Evolutionary conservation across 2,797 vertebrate species (phyloP).

Genomic region (Enteromius anoplus): DNA sequence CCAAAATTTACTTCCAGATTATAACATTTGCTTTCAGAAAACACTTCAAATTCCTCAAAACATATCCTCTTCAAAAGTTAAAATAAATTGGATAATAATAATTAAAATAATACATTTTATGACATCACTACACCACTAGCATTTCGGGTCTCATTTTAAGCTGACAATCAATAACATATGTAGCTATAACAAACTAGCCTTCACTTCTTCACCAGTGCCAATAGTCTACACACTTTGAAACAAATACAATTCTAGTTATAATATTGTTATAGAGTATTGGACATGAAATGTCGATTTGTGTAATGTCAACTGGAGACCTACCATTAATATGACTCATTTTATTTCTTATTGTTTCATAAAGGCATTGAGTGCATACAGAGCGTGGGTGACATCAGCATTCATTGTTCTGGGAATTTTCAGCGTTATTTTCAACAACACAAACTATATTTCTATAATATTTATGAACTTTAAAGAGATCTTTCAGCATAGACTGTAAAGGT

Average conservation of each 20-base stretch:
- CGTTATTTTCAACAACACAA: background rate
- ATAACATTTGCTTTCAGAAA: background rate
- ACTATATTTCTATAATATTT: background rate
- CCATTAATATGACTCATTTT: background rate
- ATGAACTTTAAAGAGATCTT: background rate
- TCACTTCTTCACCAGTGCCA: slow-evolving; percentile 1
- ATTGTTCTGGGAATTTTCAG: background rate
- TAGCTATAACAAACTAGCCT: slow-evolving; percentile 6
- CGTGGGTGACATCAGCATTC: background rate
- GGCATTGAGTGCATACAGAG: background rate
- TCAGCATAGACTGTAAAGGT: background rate
- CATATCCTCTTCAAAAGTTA: background rate
- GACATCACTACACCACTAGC: background rate
- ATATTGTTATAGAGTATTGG: slow-evolving; percentile 3
- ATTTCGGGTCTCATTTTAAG: background rate
- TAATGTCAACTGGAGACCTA: background rate
- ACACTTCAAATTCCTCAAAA: background rate
- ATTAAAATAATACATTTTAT: background rate
- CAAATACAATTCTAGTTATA: background rate
- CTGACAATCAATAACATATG: background rate
- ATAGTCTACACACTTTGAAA: background rate
- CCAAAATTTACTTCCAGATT: background rate
- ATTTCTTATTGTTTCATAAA: background rate
- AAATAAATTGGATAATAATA: background rate
- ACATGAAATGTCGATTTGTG: background rate